Base-by-base conservation (phyloP, 2,888 invertebrate genomes). In the Orthosia gracilis region DNA sequence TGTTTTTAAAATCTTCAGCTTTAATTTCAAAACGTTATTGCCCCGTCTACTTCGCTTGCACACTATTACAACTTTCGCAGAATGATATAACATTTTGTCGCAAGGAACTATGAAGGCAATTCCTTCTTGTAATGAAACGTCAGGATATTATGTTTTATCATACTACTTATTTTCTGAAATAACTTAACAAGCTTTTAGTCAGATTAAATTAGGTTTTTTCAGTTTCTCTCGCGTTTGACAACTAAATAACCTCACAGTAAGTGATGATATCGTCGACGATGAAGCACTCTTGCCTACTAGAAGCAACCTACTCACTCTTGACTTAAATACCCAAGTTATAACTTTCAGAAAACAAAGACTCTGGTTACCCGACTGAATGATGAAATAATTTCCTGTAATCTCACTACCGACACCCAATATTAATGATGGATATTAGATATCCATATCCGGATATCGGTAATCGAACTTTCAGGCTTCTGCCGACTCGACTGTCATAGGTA, bases 1-100 rank as follows among this genome's bases (percentile, higher is more conserved):
- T 45, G 40, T 54, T 71, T 76, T 66, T 45, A 50, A 73, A 83
- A 69, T 64, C n/a, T 50, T 59, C 15, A 21, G 68, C 47, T 69
- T 57, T 80, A 69, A 73, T 74, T 74, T 74, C 70, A 52, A 82
- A 58, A 70, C 65, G 55, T 63, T 81, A 68, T 81, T 78, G 68
- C 73, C 50, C 18, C 17, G 64, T 69, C 52, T 50, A 61, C 52
- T 54, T 54, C 13, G 7, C 50, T 66, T 9, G 59, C 69, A 50
- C 59, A 54, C 59, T 68, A 58, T 78, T 68, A 64, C 57, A 72
- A 64, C 63, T 61, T 58, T 40, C 7, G 2, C 23, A 40, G n/a
- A 47, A 61, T 26, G 54, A 50, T 75, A 78, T 78, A 70, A 78
- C 63, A 69, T 69, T 74, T 74, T 74, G 71, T 82, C 71, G 72